phyloP scores from a whole-genome alignment of 1,140 invertebrate genomes.

The Ganaspis sp. region DNA sequence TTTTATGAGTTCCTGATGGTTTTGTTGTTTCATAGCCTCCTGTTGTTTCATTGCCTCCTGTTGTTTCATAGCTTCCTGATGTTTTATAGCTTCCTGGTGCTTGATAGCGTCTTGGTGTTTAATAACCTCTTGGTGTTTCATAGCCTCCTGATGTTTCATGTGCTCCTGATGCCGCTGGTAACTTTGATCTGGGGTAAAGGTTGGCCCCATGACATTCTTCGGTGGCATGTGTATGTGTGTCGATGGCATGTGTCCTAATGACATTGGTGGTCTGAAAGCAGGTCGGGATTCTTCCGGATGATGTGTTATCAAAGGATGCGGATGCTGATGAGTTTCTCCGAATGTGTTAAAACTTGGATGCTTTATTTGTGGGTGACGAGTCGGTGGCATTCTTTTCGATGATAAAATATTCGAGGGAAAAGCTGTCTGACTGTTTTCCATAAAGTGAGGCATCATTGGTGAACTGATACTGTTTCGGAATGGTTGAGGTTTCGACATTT shows the following conservation, averaged over 20 bases:
- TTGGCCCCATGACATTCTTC: constrained; percentile 26
- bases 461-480: background rate
- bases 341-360: constrained; percentile 28
- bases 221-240: constrained; percentile 44
- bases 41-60: no score
- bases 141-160: background rate
- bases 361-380: constrained; percentile 35
- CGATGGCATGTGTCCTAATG: constrained; percentile 41
- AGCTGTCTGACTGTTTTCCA: background rate
- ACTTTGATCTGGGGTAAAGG: constrained; percentile 29
- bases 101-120: no score
- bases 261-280: constrained; percentile 41
- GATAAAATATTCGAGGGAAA: background rate
- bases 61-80: no score
- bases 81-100: no score
- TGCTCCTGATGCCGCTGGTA: constrained; percentile 19
- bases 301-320: constrained; percentile 35
- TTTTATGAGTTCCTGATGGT: background rate
- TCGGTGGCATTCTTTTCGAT: background rate
- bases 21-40: background rate
- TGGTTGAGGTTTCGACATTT: background rate
- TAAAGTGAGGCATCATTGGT: constrained; percentile 19
- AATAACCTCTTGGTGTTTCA: background rate
- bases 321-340: background rate
- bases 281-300: constrained; percentile 31